These are phyloP conservation scores for Petrocephalus microphthalmus DNA, from an alignment of 2,113 vertebrate species.

Conservation along the genomic window DNA sequence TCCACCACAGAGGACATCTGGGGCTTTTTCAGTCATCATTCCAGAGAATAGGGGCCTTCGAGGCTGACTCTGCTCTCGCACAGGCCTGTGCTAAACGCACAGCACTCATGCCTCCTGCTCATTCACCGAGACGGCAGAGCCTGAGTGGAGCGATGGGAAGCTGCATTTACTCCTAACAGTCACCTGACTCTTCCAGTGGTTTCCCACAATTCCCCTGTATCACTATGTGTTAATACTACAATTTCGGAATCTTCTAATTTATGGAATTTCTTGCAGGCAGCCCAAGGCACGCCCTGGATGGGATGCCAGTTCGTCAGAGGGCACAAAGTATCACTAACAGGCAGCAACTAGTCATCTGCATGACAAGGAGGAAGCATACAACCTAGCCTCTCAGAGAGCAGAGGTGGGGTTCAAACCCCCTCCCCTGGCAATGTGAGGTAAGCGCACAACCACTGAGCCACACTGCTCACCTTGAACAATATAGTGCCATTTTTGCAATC, in stretches of 20 bases:
- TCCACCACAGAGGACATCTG: not conserved
- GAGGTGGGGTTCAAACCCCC: not conserved
- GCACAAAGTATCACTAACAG: not conserved
- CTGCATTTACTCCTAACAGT: not conserved
- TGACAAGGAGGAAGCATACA: not conserved
- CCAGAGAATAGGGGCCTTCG: not conserved
- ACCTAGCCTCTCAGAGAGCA: not conserved
- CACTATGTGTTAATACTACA: not conserved
- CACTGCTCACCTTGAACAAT: not conserved
- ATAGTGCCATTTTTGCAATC: no score
- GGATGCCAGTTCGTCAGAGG: not conserved
- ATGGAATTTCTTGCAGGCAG: not conserved
- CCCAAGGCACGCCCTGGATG: not conserved
- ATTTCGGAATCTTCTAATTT: not conserved
- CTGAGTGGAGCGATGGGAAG: not conserved
- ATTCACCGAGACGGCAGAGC: not conserved
- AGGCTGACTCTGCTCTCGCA: not conserved
- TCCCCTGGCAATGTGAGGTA: not conserved
- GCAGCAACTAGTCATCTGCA: not conserved
- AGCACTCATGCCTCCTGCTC: not conserved
- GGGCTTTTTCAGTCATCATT: not conserved
- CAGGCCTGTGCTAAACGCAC: not conserved
- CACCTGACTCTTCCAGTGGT: not conserved
- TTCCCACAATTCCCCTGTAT: not conserved
- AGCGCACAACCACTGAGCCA: not conserved